These are phyloP conservation scores for Oikopleura dioica DNA, from an alignment of 23 tunicate species.

Conservation along the genomic window DNA sequence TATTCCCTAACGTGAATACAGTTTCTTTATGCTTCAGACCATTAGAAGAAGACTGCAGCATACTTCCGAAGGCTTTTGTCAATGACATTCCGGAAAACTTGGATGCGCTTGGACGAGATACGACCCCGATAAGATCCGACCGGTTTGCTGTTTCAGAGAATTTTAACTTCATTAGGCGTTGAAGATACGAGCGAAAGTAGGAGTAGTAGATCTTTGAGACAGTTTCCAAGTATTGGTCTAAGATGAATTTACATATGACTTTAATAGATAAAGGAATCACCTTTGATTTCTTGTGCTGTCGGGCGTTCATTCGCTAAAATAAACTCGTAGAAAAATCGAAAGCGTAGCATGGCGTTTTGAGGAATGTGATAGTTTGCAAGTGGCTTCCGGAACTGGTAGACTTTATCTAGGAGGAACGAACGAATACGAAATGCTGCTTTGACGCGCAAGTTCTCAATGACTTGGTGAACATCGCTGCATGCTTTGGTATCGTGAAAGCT, in stretches of 20 bases:
- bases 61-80: too few relatives aligned
- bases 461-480: slow-evolving; percentile 59
- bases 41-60: too few relatives aligned
- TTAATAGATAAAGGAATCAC: too few relatives aligned
- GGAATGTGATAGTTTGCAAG: slow-evolving; percentile 68
- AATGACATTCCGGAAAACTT: too few relatives aligned
- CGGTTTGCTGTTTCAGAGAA: slow-evolving; percentile 9
- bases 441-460: slow-evolving; percentile 43
- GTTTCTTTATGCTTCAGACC: too few relatives aligned
- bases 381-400: slow-evolving; percentile 70
- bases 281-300: slow-evolving; percentile 55
- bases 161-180: slow-evolving; percentile 48
- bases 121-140: too few relatives aligned
- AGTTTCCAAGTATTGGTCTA: slow-evolving; percentile 69
- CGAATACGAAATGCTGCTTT: slow-evolving; percentile 39
- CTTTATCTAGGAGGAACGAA: slow-evolving; percentile 56
- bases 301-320: slow-evolving; percentile 55
- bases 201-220: slow-evolving; percentile 70
- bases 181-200: slow-evolving; percentile 48
- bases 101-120: too few relatives aligned
- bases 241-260: too few relatives aligned
- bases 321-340: slow-evolving; percentile 65
- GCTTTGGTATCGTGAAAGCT: slow-evolving; percentile 78
- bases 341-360: slow-evolving; percentile 66
- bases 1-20: too few relatives aligned